Evolutionary conservation across 2,113 vertebrate species (phyloP).

Genomic region (Pseudopipra pipra): DNA sequence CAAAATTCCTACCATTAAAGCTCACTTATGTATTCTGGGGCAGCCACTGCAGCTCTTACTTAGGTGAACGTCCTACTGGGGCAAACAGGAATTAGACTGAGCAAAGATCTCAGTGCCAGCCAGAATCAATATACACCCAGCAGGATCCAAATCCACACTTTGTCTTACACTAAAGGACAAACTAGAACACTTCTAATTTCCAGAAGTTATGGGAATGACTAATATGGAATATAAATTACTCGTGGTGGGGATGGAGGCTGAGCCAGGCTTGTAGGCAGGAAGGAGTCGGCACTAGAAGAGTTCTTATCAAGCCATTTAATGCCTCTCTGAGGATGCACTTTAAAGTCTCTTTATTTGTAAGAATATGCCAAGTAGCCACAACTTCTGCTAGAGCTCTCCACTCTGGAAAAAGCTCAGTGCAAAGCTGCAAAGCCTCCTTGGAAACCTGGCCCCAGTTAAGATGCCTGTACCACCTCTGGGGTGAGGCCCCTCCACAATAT

Average conservation of each 20-base stretch:
- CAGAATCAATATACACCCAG: background rate
- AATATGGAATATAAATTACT: background rate
- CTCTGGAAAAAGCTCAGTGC: background rate
- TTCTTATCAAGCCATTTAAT: background rate
- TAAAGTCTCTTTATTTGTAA: background rate
- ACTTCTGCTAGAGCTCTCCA: background rate
- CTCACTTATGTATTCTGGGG: background rate
- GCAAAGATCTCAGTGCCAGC: background rate
- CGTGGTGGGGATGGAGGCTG: background rate
- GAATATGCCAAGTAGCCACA: background rate
- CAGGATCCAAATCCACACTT: background rate
- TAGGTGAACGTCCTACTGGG: background rate
- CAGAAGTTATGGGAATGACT: background rate
- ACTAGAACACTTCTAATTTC: background rate
- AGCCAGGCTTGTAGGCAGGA: background rate
- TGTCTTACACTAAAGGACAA: background rate
- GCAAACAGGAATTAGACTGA: background rate
- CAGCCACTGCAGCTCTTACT: background rate
- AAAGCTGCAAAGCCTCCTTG: background rate
- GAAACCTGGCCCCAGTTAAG: background rate
- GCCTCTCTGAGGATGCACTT: background rate
- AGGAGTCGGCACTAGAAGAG: background rate
- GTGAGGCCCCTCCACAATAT: rapidly evolving
- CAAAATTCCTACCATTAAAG: background rate
- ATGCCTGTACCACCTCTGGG: background rate